Evolutionary conservation across 2,113 vertebrate species (phyloP), one percentile per base, ranked within the genome.

Genomic region (Crocuta crocuta): DNA sequence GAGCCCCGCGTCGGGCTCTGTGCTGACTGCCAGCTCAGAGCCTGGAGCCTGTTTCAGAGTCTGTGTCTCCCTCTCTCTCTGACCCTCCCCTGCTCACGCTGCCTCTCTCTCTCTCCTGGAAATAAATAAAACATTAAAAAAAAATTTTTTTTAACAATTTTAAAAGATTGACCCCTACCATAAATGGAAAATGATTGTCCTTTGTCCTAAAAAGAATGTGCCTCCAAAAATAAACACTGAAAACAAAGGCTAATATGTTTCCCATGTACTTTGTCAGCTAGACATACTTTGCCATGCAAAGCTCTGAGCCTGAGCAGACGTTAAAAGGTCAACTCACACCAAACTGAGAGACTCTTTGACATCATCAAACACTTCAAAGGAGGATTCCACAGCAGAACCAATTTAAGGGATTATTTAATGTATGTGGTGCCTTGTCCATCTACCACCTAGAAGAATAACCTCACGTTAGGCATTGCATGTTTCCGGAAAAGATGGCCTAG

Each of bases 141-240:
- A 39, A 39, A 39, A 39, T 39, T 39, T 39, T 39, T 39, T 39
- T 39, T 83, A 85, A 74, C 4, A 58, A 87, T 45, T 93, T 91
- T 68, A 53, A 68, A 73, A 91, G 8, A 70, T 73, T 58, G 88
- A 63, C 4, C 35, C 21, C 6, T 80, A 53, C 66, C 70, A 53
- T 55, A 48, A 74, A 58, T 76, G 23, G 31, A 70, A 97, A 96
- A 79, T 65, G 28, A 43, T 74, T 48, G 43, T 35, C 24, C 12
- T 96, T 85, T 91, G 61, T 93, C n/a, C 82, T 70, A 84, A 80
- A 93, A 89, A 17, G 10, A 96, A 43, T 12, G 19, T 61, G 39
- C 35, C 13, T 63, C 50, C 81, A 66, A 96, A 94, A 94, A 53
- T 93, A 94, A 96, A 43, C 33, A 92, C 7, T 91, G 78, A 53